These are phyloP conservation scores for Gambusia yucatana DNA, from an alignment of 2,797 vertebrate species.

Conservation along the genomic window DNA sequence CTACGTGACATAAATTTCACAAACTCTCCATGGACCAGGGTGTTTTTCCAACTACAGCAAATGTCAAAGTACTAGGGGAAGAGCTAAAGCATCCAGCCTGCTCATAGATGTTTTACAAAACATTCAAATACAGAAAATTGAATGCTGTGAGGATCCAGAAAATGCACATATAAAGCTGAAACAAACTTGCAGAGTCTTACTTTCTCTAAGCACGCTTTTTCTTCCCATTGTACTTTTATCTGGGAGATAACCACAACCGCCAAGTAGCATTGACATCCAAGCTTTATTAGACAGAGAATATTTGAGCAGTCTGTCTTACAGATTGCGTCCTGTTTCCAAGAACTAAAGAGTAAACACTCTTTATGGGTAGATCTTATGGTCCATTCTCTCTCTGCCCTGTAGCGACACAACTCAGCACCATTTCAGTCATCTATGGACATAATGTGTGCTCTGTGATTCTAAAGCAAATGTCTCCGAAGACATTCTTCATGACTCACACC, in stretches of 20 bases:
- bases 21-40: slow-evolving; percentile 28
- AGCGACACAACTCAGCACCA: slow-evolving; percentile 29
- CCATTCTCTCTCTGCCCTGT: slow-evolving; percentile 41
- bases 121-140: slow-evolving; percentile 2
- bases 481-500: slow-evolving; percentile 74
- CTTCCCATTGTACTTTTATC: neutral
- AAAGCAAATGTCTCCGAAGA: slow-evolving; percentile 61
- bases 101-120: slow-evolving; percentile 35
- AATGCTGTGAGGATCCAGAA: neutral
- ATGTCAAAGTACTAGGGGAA: slow-evolving; percentile 56
- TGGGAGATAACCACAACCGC: slow-evolving; percentile 16
- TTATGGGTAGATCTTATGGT: slow-evolving; percentile 37
- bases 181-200: neutral
- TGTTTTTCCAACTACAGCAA: slow-evolving; percentile 37
- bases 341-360: slow-evolving; percentile 51
- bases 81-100: slow-evolving; percentile 22
- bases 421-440: slow-evolving; percentile 57
- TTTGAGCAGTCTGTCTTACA: slow-evolving; percentile 24
- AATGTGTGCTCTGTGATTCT: slow-evolving; percentile 67
- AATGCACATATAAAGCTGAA: neutral
- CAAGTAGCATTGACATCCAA: slow-evolving; percentile 25
- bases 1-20: slow-evolving; percentile 33
- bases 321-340: slow-evolving; percentile 28
- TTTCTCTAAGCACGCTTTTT: neutral
- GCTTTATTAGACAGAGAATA: slow-evolving; percentile 26